A percentile compares a stretch with the other conserved stretches of the same genome.
These are phyloP conservation scores for Galaxias olidus DNA, from an alignment of 2,797 vertebrate species.

Conservation along the genomic window DNA sequence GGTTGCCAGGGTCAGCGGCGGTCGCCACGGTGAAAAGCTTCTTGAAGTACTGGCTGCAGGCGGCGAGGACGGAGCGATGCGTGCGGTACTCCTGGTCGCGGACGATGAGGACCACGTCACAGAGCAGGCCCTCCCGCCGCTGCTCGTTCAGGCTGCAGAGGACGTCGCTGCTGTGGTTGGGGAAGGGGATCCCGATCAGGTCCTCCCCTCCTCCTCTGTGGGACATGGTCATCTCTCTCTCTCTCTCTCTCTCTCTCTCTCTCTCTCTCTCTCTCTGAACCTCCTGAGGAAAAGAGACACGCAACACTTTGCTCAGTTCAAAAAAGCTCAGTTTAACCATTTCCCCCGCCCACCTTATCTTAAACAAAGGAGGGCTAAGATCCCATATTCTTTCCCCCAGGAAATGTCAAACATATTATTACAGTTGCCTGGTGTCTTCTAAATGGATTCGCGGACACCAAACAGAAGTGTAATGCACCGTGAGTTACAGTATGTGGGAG, in stretches of 20 bases:
- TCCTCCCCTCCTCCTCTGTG: conserved; percentile 91
- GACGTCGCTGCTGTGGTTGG: conserved; percentile 96
- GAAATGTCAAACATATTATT: too few species aligned
- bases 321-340: too few species aligned
- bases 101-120: conserved; percentile 94
- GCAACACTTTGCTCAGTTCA: too few species aligned
- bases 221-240: conserved; percentile 80
- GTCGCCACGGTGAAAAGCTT: conserved; percentile 94
- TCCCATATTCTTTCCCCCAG: too few species aligned
- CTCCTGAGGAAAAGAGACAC: too few species aligned
- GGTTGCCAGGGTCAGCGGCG: conserved; percentile 75
- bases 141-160: conserved; percentile 96
- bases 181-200: conserved; percentile 98
- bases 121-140: conserved; percentile 90
- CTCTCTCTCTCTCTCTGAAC: conserved; percentile 12
- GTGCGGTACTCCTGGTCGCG: conserved; percentile 94
- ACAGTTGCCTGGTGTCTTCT: too few species aligned
- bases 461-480: too few species aligned
- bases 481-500: too few species aligned
- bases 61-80: conserved; percentile 92
- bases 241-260: conserved; percentile 29
- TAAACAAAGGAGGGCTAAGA: too few species aligned
- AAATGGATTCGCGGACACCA: too few species aligned
- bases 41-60: conserved; percentile 98
- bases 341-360: too few species aligned